Evolutionary conservation across 53 echinoderm and acorn worm genomes (phyloP), one percentile per base, ranked within the genome.

Genomic region (Echinometra lucunter): DNA sequence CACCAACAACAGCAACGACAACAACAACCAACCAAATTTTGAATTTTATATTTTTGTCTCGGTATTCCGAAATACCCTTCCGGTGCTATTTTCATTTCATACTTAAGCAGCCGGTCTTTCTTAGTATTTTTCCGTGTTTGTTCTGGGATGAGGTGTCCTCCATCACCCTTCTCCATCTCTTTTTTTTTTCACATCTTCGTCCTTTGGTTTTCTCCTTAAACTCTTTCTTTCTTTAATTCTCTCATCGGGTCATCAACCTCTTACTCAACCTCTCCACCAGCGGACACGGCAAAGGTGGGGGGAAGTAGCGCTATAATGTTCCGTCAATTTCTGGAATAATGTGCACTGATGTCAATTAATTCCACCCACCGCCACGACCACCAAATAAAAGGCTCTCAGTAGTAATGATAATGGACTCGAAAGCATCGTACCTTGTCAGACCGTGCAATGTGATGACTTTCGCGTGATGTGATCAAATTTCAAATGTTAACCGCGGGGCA

Each of bases 291-390:
- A 27, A n/a, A n/a, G n/a, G n/a, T n/a, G n/a, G n/a, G n/a, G 11
- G 85, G 85, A 85, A 85, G 40, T 3, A n/a, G 49, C 17, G 49
- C 85, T 85, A n/a, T n/a, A 85, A 85, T 85, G 85, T 47, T 49
- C 11, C n/a, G 16, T 28, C 85, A 49, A 47, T 85, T 49, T 85
- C 49, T 28, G 85, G 85, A 49, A 85, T 47, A 23, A n/a, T 85
- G 49, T 47, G 28, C 11, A 6, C n/a, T n/a, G n/a, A n/a, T n/a
- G n/a, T n/a, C n/a, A n/a, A n/a, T 19, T 13, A 9, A 18, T 47
- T n/a, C 45, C 85, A n/a, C 49, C 85, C 49, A n/a, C 85, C 3
- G n/a, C 6, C 40, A 28, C 49, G 85, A 85, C 85, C 25, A 7
- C 85, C 0, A 9, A 45, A 6, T 19, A 40, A 38, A 78, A 40